phyloP scores from a whole-genome alignment of 2,113 vertebrate genomes.

The Eudyptes chrysolophus region DNA sequence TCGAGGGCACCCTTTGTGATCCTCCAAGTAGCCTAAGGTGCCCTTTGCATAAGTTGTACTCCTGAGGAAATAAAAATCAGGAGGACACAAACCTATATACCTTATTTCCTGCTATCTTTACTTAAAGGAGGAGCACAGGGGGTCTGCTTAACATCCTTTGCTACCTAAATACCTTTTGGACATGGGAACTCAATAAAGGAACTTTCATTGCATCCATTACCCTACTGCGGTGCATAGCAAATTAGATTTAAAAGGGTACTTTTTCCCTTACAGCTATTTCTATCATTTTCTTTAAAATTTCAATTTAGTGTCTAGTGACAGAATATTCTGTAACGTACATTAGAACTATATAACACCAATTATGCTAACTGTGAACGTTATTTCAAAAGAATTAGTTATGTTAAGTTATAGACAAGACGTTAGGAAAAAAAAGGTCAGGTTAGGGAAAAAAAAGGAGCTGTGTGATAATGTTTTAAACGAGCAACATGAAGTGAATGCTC shows the following conservation, averaged over 20 bases:
- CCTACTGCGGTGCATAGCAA: slow-evolving; percentile 95
- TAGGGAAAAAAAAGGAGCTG: slow-evolving; percentile 15
- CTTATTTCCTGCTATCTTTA: slow-evolving; percentile 82
- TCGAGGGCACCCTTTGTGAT: slow-evolving; percentile 75
- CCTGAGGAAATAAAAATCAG: slow-evolving; percentile 80
- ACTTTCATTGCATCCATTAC: slow-evolving; percentile 88
- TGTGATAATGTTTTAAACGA: slow-evolving; percentile 63
- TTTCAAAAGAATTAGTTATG: slow-evolving; percentile 90
- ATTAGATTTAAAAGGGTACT: slow-evolving; percentile 97
- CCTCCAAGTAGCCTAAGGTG: slow-evolving; percentile 79
- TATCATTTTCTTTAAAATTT: slow-evolving; percentile 91
- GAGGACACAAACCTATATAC: slow-evolving; percentile 80
- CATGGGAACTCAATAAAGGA: slow-evolving; percentile 87
- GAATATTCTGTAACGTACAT: slow-evolving; percentile 86
- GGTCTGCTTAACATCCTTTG: slow-evolving; percentile 82
- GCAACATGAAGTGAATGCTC: slow-evolving; percentile 56
- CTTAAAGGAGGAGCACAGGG: slow-evolving; percentile 77
- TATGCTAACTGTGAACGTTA: slow-evolving; percentile 84
- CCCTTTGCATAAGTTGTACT: slow-evolving; percentile 81
- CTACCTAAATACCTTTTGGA: slow-evolving; percentile 92
- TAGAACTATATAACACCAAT: slow-evolving; percentile 90
- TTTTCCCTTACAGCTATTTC: slow-evolving; percentile 88
- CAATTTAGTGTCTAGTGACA: slow-evolving; percentile 92
- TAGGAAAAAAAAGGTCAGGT: slow-evolving; percentile 76
- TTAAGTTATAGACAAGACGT: slow-evolving; percentile 80